Evolutionary conservation across 2,888 invertebrate genomes (phyloP).

Genomic region (Cephus spinipes): DNA sequence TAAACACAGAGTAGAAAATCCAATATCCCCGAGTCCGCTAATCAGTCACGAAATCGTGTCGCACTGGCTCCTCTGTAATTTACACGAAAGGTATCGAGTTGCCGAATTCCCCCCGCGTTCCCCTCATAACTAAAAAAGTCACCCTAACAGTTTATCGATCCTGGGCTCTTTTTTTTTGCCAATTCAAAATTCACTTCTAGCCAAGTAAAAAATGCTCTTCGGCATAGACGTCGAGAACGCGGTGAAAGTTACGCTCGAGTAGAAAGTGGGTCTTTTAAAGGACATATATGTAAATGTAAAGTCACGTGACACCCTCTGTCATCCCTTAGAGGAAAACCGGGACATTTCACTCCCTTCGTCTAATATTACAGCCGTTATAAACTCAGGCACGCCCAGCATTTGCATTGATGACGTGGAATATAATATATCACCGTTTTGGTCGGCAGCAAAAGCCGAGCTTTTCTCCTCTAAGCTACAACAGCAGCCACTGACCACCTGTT

Average conservation of each 20-base stretch:
- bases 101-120: not conserved
- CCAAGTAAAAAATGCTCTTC: not conserved
- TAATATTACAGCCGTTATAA: constrained; percentile 52
- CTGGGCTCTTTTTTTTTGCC: not conserved
- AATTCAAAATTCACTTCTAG: not conserved
- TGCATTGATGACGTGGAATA: constrained; percentile 62
- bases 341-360: constrained; percentile 12
- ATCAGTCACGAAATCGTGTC: not conserved
- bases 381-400: constrained; percentile 58
- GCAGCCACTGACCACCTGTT: constrained; percentile 65
- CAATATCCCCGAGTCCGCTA: not conserved
- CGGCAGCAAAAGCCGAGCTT: constrained; percentile 50
- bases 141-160: not conserved
- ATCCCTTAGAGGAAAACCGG: not conserved
- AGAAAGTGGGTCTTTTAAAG: not conserved
- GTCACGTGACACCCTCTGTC: not conserved
- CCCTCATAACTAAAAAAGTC: not conserved
- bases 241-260: not conserved
- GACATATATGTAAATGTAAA: not conserved
- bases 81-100: not conserved
- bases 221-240: too few relatives aligned
- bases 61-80: not conserved
- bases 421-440: constrained; percentile 54
- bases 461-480: constrained; percentile 48
- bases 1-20: not conserved